A percentile compares a stretch with the other conserved stretches of the same genome.
Conservation (phyloP, 2,888 invertebrate species). For the Rhabditophanes sp. region DNA sequence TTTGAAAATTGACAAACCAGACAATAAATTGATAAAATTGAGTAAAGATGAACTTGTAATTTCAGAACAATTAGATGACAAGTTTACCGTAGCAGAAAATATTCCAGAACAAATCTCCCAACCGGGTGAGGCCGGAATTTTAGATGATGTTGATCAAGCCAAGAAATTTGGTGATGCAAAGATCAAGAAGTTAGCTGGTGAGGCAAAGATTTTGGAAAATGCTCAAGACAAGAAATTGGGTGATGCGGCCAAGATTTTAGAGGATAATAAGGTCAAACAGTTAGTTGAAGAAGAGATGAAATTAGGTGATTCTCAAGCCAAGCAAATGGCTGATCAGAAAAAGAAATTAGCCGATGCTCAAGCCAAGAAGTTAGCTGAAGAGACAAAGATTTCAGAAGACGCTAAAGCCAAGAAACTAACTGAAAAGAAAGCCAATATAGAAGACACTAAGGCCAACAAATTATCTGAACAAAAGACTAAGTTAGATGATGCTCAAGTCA, state of each 20-base stretch:
- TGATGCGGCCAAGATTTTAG: slow-evolving; percentile 5
- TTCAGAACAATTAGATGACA: too few relatives aligned
- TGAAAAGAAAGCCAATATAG: slow-evolving; percentile 5
- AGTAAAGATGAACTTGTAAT: background rate
- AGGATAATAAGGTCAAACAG: slow-evolving; percentile 4
- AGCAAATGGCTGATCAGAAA: slow-evolving; percentile 5
- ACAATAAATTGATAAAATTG: background rate
- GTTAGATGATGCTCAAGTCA: slow-evolving; percentile 5
- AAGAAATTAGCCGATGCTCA: slow-evolving; percentile 1
- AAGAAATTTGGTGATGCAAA: slow-evolving; percentile 3
- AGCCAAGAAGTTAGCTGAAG: slow-evolving; percentile 4
- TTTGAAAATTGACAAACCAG: background rate
- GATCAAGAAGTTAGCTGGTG: slow-evolving; percentile 6
- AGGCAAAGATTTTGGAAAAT: slow-evolving; percentile 3
- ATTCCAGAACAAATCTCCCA: too few relatives aligned
- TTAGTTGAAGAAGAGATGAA: too few relatives aligned
- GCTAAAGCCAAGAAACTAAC: slow-evolving; percentile 7
- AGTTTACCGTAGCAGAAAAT: too few relatives aligned
- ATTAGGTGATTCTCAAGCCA: slow-evolving; percentile 5
- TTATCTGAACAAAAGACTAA: slow-evolving; percentile 5
- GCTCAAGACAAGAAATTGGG: slow-evolving; percentile 5
- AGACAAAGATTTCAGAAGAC: slow-evolving; percentile 1
- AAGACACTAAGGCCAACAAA: slow-evolving; percentile 1
- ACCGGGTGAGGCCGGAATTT: slow-evolving; percentile 6
- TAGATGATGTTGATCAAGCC: slow-evolving; percentile 2